Conservation (phyloP, 2,797 vertebrate species). For the Sebastes kiyomatsui region DNA sequence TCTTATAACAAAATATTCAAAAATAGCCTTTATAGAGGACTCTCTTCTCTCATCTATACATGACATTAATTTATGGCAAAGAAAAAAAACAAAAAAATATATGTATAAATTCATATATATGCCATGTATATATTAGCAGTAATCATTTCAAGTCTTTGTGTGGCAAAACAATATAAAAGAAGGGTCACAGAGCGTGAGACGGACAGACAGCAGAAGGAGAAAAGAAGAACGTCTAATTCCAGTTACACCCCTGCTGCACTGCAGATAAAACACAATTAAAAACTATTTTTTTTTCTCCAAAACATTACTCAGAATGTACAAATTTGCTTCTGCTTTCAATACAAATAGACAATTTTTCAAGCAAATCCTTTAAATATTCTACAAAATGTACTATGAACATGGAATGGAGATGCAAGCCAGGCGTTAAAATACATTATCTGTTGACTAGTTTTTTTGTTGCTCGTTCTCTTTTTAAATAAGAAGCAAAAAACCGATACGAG, state of each 20-base stretch:
- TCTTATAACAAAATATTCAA: conserved; percentile 82
- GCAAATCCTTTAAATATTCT: conserved; percentile 72
- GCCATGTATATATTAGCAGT: conserved; percentile 76
- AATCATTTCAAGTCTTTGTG: conserved; percentile 82
- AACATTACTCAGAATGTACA: conserved; percentile 61
- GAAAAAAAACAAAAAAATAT: conserved; percentile 68
- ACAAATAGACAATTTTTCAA: conserved; percentile 56
- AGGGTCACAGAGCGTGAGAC: conserved; percentile 51
- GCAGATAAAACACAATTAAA: conserved; percentile 41
- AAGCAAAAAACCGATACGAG: conserved; percentile 33
- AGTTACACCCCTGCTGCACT: conserved; percentile 71
- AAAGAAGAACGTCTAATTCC: conserved; percentile 61
- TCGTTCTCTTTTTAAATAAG: conserved; percentile 51
- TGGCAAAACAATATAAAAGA: conserved; percentile 66
- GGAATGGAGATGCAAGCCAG: conserved; percentile 56
- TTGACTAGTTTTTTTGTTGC: conserved; percentile 37
- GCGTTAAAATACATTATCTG: conserved; percentile 55
- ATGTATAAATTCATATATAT: conserved; percentile 61
- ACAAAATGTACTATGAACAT: conserved; percentile 64
- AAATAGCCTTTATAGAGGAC: conserved; percentile 80
- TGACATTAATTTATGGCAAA: conserved; percentile 79
- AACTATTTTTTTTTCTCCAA: not conserved
- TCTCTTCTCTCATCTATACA: conserved; percentile 79
- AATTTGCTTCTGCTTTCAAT: conserved; percentile 50
- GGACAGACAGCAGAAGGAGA: conserved; percentile 44